phyloP scores from a whole-genome alignment of 1,140 invertebrate genomes.

The Grapholita molesta region DNA sequence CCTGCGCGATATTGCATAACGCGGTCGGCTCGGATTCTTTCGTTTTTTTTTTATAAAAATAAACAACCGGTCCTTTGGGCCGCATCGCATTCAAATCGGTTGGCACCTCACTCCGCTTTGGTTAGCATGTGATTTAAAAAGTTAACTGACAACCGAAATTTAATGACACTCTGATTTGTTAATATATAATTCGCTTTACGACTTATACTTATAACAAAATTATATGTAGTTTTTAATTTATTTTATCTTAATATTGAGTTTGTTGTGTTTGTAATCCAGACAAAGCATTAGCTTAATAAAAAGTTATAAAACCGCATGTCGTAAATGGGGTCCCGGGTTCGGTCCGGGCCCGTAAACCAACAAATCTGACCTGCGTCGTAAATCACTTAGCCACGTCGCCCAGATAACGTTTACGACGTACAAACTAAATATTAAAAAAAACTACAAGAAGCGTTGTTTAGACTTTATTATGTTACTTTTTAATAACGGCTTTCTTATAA shows the following conservation, averaged over 20 bases:
- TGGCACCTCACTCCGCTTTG: constrained; percentile 43
- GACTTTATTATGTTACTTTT: constrained; percentile 32
- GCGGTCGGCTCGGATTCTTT: constrained; percentile 33
- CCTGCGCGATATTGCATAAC: constrained; percentile 10
- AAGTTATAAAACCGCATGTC: constrained; percentile 59
- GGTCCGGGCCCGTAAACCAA: constrained; percentile 66
- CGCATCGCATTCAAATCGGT: constrained; percentile 57
- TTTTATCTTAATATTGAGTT: neutral
- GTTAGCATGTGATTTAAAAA: constrained; percentile 1
- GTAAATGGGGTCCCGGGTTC: constrained; percentile 67
- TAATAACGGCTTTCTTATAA: constrained; percentile 20
- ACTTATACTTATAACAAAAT: neutral
- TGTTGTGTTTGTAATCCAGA: constrained; percentile 27
- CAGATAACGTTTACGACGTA: constrained; percentile 70
- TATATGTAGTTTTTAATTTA: neutral
- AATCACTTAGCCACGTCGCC: constrained; percentile 74
- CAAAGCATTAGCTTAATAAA: constrained; percentile 45
- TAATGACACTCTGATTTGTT: neutral
- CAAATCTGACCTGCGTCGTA: constrained; percentile 76
- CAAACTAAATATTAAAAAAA: constrained; percentile 68
- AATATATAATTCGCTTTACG: neutral
- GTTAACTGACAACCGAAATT: neutral
- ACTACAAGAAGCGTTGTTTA: constrained; percentile 30
- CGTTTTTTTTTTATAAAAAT: constrained; percentile 45
- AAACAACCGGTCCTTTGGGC: constrained; percentile 45